A percentile compares a stretch with the other conserved stretches of the same genome.
These are phyloP conservation scores for Meteorus sp. DNA, from an alignment of 1,140 invertebrate species.

Conservation along the genomic window DNA sequence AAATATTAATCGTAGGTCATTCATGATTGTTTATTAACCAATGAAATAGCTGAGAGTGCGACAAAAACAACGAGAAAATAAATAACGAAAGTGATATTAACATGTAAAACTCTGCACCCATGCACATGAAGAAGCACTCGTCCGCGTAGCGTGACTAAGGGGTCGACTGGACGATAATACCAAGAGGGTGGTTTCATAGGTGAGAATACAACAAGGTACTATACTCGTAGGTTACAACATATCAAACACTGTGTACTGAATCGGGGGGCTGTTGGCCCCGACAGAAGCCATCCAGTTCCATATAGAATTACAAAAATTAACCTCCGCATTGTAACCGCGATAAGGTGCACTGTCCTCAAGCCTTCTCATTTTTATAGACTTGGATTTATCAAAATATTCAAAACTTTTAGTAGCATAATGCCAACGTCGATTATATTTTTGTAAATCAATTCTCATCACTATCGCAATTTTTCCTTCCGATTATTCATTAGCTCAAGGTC, in stretches of 20 bases:
- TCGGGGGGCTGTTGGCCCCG: constrained; percentile 57
- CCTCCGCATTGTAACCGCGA: constrained; percentile 52
- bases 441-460: neutral
- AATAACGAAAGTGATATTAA: constrained; percentile 14
- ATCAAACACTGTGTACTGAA: constrained; percentile 26
- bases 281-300: constrained; percentile 57
- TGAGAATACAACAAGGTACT: constrained; percentile 40
- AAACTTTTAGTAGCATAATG: no score
- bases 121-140: constrained; percentile 3
- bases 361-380: no score
- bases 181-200: constrained; percentile 14
- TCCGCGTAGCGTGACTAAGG: constrained; percentile 2
- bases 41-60: no score
- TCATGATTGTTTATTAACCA: no score
- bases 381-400: no score
- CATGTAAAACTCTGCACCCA: neutral
- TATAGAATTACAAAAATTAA: constrained; percentile 51
- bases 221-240: constrained; percentile 34
- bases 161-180: constrained; percentile 13
- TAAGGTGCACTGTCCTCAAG: constrained; percentile 29
- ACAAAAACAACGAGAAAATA: constrained; percentile 15
- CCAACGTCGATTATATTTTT: no score
- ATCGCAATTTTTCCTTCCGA: neutral
- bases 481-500: neutral
- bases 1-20: no score